phyloP scores from a whole-genome alignment of 2,888 invertebrate species.

The Synanthedon tipuliformis region DNA sequence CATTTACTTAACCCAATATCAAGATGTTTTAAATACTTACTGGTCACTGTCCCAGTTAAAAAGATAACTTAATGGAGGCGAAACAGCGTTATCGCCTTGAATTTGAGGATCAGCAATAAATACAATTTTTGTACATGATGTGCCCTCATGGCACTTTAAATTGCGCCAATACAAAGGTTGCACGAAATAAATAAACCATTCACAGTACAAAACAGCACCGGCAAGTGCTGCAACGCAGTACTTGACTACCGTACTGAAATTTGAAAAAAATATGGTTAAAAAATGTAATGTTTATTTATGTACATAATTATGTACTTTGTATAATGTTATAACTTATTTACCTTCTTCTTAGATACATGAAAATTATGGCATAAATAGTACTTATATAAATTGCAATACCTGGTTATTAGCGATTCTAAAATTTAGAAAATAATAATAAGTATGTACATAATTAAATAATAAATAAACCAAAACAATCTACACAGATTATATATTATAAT shows the following conservation, averaged over 20 bases:
- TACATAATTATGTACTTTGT: not conserved
- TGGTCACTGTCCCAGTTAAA: slow-evolving; percentile 91
- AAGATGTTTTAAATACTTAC: slow-evolving; percentile 49
- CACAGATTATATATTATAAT: no score
- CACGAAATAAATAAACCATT: slow-evolving; percentile 63
- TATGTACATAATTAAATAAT: no score
- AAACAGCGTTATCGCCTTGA: slow-evolving; percentile 83
- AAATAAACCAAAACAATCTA: no score
- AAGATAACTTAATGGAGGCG: slow-evolving; percentile 74
- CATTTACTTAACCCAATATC: not conserved
- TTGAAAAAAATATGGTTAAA: not conserved
- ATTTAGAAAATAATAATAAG: no score
- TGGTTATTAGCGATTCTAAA: no score
- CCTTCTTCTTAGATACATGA: slow-evolving; percentile 39
- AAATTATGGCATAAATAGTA: not conserved
- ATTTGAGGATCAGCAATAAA: slow-evolving; percentile 94
- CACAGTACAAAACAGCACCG: slow-evolving; percentile 52
- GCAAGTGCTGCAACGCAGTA: slow-evolving; percentile 1
- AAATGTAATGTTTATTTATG: not conserved
- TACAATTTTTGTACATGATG: slow-evolving; percentile 73
- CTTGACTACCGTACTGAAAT: slow-evolving; percentile 1
- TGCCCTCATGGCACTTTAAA: slow-evolving; percentile 50
- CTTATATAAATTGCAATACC: no score
- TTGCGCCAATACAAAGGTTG: slow-evolving; percentile 52
- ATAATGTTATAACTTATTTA: slow-evolving; percentile 7